Evolutionary conservation across 2,113 vertebrate species (phyloP), one percentile per base, ranked within the genome.

Genomic region (Hypanus sabinus): DNA sequence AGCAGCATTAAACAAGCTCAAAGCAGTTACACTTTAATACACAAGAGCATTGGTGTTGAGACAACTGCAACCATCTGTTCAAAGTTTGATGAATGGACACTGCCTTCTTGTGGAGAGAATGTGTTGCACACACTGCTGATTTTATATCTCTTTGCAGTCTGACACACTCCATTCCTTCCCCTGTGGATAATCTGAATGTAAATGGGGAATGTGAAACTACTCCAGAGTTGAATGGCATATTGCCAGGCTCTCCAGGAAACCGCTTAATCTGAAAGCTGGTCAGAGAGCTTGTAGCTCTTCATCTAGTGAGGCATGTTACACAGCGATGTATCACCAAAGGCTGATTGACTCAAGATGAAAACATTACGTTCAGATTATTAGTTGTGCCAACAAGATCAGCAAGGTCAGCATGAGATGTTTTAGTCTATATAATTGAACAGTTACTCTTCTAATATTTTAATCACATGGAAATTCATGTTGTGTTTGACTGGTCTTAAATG

Each of bases 21-120:
- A 8, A 7, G 27, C 62, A 91, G 18, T 36, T 38, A 83, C 76
- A 68, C 11, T 85, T 80, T 62, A 70, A 62, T 46, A 68, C 14
- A 46, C 10, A 55, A 20, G 77, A 20, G 14, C 62, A 87, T 62
- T 11, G 87, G 65, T 76, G 85, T 90, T 77, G 55, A n/a, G 60
- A 68, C 55, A 55, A 38, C 30, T 94, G 88, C 36, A 94, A 68
- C 87, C 73, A 77, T 94, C 94, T 92, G 94, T 36, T 76, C 57
- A 55, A 62, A 38, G 77, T 65, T 85, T 88, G 94, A 94, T 94
- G 94, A 94, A 94, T 94, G 94, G 81, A 88, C 81, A 88, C 68
- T 94, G 94, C 83, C 94, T 70, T 94, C 94, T 88, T 94, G 94
- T 90, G 87, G 87, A 79, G 73, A 87, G 94, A 73, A 62, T 92